Evolutionary conservation across 2,888 invertebrate species (phyloP), one percentile per base, ranked within the genome.

Genomic region (Disparrhopalites patrizii): DNA sequence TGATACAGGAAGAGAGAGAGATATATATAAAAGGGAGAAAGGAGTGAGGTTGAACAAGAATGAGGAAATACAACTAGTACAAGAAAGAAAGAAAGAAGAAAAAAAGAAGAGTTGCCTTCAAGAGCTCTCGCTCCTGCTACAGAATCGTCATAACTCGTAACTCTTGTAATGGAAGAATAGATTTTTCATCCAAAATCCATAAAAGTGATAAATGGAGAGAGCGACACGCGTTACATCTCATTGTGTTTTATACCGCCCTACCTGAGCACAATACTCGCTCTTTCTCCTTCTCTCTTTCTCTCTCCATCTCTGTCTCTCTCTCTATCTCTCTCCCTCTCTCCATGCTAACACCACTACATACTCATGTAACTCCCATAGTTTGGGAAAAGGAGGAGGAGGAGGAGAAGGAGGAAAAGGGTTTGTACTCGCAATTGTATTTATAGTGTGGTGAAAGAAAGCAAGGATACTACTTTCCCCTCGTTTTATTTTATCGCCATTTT

Each of bases 161-260:
- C 65, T 62, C 65, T 57, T 66, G 61, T 61, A 64, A 66, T 62
- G 62, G 47, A 43, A 60, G 66, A 69, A 72, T 70, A 72, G 72
- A 72, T 72, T 69, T 71, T 72, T 72, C 72, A 70, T 72, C 70
- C 56, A 55, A 68, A 72, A 70, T 70, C 70, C 72, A 72, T 72
- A 72, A 72, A 72, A 72, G 68, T 72, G 72, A 72, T 70, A 72
- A 72, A 70, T 72, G 70, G 66, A 61, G 28, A 64, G 58, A 60
- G 56, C 66, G 68, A 68, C 71, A 68, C 68, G 65, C 54, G 69
- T 68, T 71, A 71, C 71, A 69, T 71, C 68, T 71, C 69, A 69
- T 69, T 69, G 47, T 50, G 31, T 33, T 64, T 66, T 68, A 65
- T 66, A 68, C 65, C 67, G 61, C 57, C 52, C 54, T 52, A 28